phyloP scores from a whole-genome alignment of 2,113 vertebrate species.

The Salvelinus alpinus region DNA sequence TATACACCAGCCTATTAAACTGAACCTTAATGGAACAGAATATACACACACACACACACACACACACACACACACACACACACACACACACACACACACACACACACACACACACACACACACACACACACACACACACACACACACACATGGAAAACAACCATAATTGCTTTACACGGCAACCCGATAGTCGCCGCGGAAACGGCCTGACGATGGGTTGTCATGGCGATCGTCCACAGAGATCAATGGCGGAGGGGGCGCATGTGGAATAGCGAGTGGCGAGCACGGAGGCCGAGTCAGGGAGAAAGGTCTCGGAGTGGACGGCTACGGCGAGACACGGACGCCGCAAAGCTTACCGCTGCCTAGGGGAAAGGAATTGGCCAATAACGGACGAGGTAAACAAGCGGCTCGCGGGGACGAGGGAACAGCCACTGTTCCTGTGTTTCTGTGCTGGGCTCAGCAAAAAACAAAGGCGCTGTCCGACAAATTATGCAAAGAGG shows the following conservation, averaged over 20 bases:
- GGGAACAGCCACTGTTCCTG: slow-evolving; percentile 47
- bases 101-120: slow-evolving; percentile 28
- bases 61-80: background rate
- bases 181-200: slow-evolving; percentile 39
- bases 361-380: slow-evolving; percentile 39
- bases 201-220: slow-evolving; percentile 51
- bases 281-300: slow-evolving; percentile 43
- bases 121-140: slow-evolving; percentile 29
- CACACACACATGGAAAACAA: slow-evolving; percentile 22
- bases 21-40: slow-evolving; percentile 16
- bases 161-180: slow-evolving; percentile 39
- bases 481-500: slow-evolving; percentile 61
- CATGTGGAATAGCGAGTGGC: slow-evolving; percentile 1
- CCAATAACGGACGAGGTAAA: slow-evolving; percentile 46
- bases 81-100: slow-evolving; percentile 13
- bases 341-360: background rate
- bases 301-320: slow-evolving; percentile 7
- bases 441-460: slow-evolving; percentile 62
- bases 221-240: slow-evolving; percentile 56
- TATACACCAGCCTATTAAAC: background rate
- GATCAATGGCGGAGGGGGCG: slow-evolving; percentile 46
- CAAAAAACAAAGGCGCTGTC: slow-evolving; percentile 64
- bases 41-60: slow-evolving; percentile 22
- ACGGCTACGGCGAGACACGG: background rate
- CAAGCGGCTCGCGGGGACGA: slow-evolving; percentile 52